phyloP scores from a whole-genome alignment of 2,888 invertebrate species.

The Resseliella maxima region DNA sequence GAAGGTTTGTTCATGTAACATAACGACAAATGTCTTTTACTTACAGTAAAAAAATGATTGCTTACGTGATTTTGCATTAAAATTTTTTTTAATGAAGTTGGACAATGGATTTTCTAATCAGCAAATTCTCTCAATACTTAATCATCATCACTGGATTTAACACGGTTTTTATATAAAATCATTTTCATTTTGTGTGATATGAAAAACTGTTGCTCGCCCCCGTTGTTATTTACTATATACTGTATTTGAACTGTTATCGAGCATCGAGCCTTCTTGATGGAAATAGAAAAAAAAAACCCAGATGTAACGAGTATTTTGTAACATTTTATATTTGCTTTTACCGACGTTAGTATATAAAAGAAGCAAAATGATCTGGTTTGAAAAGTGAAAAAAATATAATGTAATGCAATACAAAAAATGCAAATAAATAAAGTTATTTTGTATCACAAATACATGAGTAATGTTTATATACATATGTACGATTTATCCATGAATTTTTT shows the following conservation, averaged over 20 bases:
- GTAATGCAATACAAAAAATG: background rate
- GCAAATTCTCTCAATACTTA: background rate
- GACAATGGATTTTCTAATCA: constrained; percentile 11
- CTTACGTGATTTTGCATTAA: constrained; percentile 40
- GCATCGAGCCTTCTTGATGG: no score
- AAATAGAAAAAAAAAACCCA: background rate
- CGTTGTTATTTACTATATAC: background rate
- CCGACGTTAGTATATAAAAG: background rate
- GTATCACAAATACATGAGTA: background rate
- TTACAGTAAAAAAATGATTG: no score
- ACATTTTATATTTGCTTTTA: background rate
- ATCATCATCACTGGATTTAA: background rate
- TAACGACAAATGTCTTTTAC: background rate
- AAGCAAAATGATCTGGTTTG: background rate
- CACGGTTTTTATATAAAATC: background rate
- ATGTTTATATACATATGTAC: background rate
- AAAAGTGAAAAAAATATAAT: background rate
- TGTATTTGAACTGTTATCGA: background rate
- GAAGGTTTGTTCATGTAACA: background rate
- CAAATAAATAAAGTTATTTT: background rate
- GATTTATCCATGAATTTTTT: background rate
- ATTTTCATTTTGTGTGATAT: background rate
- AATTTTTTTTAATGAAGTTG: background rate
- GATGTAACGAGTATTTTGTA: background rate
- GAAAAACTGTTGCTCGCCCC: no score